Evolutionary conservation across 2,113 vertebrate genomes (phyloP).

Genomic region (Talpa occidentalis): DNA sequence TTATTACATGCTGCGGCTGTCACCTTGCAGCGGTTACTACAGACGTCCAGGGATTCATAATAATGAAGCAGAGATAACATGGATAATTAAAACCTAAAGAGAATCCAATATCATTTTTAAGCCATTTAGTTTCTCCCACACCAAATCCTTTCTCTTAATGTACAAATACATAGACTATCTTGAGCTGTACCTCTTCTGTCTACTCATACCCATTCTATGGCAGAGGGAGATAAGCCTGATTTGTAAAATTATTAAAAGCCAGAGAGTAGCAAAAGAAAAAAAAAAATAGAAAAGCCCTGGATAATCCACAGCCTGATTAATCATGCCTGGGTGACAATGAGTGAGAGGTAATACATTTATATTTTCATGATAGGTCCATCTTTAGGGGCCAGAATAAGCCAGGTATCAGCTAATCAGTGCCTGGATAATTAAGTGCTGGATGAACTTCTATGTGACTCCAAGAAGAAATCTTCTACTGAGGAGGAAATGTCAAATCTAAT

Average conservation of each 20-base stretch:
- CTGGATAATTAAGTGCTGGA: constrained; percentile 55
- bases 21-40: constrained; percentile 13
- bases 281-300: neutral
- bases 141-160: constrained; percentile 2
- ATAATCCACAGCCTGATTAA: constrained; percentile 34
- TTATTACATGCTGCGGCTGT: constrained; percentile 29
- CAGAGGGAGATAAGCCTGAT: neutral
- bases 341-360: neutral
- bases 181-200: neutral
- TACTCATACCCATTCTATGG: neutral
- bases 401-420: constrained; percentile 41
- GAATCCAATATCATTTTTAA: constrained; percentile 70
- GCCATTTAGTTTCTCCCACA: constrained; percentile 4
- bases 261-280: neutral
- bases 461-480: constrained; percentile 48
- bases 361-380: constrained; percentile 47
- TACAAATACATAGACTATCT: neutral
- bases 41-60: constrained; percentile 15
- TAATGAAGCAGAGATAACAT: constrained; percentile 56
- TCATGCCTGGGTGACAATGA: neutral
- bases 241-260: constrained; percentile 27
- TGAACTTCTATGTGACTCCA: neutral
- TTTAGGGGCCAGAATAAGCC: constrained; percentile 31
- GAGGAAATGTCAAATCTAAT: constrained; percentile 54
- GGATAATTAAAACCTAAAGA: constrained; percentile 75